Percentiles rank a stretch among this genome's conserved stretches.
Conservation (phyloP, 2,888 invertebrate species). For the Aethes cnicana region DNA sequence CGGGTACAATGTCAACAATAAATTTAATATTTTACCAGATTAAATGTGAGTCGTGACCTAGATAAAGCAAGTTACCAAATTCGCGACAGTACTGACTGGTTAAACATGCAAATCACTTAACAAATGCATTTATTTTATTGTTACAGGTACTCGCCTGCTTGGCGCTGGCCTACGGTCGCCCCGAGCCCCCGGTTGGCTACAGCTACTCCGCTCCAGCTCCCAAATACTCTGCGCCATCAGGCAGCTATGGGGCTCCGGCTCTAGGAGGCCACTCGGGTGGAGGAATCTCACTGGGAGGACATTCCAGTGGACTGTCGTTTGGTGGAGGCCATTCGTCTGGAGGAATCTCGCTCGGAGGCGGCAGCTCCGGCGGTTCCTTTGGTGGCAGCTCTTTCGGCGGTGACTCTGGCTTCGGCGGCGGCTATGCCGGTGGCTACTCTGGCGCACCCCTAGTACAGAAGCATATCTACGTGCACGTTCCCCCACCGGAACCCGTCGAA, state of each 20-base stretch:
- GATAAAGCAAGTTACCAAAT: constrained; percentile 9
- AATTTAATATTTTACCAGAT: constrained; percentile 10
- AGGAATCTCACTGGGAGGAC: constrained; percentile 41
- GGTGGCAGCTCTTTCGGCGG: constrained; percentile 51
- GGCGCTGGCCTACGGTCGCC: constrained; percentile 73
- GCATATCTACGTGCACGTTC: constrained; percentile 95
- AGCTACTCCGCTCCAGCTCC: constrained; percentile 68
- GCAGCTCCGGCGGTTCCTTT: constrained; percentile 36
- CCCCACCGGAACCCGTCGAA: constrained; percentile 92
- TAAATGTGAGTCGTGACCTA: constrained; percentile 16
- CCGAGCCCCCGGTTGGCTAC: constrained; percentile 78
- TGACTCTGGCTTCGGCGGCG: constrained; percentile 65
- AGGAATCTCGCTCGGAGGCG: constrained; percentile 39
- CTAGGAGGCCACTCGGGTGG: constrained; percentile 42
- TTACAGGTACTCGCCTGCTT: constrained; percentile 76
- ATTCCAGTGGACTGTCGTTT: constrained; percentile 44
- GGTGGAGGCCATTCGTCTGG: constrained; percentile 37
- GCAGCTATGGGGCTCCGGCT: constrained; percentile 53
- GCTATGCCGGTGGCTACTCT: constrained; percentile 71
- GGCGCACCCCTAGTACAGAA: constrained; percentile 88
- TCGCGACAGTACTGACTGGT: background rate
- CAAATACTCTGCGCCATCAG: constrained; percentile 53
- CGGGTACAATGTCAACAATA: constrained; percentile 23
- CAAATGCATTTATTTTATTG: constrained; percentile 39
- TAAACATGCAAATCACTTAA: background rate